Evolutionary conservation across 2,888 invertebrate species (phyloP).

Genomic region (Aspidiotus rigidus): DNA sequence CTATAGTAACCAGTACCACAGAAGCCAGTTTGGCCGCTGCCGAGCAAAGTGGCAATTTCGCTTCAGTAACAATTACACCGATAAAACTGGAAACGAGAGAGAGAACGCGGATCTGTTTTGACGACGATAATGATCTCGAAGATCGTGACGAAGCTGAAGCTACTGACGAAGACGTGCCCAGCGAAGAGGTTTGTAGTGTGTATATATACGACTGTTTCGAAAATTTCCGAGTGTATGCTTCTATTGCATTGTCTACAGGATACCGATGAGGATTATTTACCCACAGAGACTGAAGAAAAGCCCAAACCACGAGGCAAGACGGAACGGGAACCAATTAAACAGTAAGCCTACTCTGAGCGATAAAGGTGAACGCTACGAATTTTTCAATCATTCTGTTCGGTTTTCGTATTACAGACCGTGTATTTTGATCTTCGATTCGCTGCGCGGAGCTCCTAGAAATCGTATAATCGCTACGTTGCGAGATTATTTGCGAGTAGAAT

Average conservation of each 20-base stretch:
- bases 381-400: neutral
- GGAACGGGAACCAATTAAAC: slow-evolving; percentile 26
- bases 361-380: neutral
- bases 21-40: no score
- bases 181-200: slow-evolving; percentile 37
- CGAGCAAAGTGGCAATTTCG: slow-evolving; percentile 44
- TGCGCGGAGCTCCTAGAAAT: slow-evolving; percentile 67
- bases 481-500: slow-evolving; percentile 83
- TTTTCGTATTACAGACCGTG: slow-evolving; percentile 60
- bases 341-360: slow-evolving; percentile 1
- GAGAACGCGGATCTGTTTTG: neutral
- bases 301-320: neutral
- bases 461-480: slow-evolving; percentile 80
- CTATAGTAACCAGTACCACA: neutral
- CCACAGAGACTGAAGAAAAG: neutral
- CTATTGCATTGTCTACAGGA: slow-evolving; percentile 12
- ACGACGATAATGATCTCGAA: slow-evolving; percentile 49
- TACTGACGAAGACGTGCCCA: slow-evolving; percentile 61
- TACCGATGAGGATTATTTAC: slow-evolving; percentile 3
- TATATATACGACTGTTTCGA: neutral
- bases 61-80: slow-evolving; percentile 57
- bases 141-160: slow-evolving; percentile 73
- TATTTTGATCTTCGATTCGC: slow-evolving; percentile 90
- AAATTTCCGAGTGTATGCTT: neutral
- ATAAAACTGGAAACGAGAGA: slow-evolving; percentile 37